Evolutionary conservation across 2,888 invertebrate genomes (phyloP).

Genomic region (Bimastos eiseni): DNA sequence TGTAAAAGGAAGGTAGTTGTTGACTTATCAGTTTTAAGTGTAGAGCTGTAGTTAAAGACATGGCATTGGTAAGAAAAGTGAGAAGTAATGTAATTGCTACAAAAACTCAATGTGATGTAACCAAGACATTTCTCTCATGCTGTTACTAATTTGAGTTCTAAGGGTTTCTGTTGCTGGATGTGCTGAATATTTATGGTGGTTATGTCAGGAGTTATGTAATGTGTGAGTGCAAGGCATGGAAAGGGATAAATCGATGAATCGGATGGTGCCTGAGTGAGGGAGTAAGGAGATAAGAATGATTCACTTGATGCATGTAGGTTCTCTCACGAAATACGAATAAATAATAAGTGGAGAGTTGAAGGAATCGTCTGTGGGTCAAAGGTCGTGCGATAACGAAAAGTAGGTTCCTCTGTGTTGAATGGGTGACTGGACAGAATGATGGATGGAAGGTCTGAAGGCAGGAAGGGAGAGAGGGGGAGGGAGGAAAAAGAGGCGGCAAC

Average conservation of each 20-base stretch:
- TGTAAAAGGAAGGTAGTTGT: too few species aligned
- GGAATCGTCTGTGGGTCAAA: neutral
- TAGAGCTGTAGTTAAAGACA: too few species aligned
- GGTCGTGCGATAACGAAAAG: neutral
- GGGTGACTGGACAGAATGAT: conserved; percentile 9
- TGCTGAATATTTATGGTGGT: too few species aligned
- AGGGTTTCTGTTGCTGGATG: too few species aligned
- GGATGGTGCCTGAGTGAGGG: neutral
- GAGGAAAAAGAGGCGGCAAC: neutral
- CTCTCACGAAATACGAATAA: neutral
- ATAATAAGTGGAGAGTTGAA: neutral
- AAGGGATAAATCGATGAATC: neutral
- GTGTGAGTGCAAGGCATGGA: neutral
- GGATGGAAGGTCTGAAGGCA: neutral
- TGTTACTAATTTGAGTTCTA: too few species aligned
- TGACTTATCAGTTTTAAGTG: too few species aligned
- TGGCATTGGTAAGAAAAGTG: too few species aligned
- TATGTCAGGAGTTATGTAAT: neutral
- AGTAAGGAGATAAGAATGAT: neutral
- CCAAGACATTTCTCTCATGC: too few species aligned
- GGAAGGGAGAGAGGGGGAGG: neutral
- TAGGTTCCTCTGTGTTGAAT: neutral
- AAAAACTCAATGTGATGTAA: too few species aligned
- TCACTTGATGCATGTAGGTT: neutral
- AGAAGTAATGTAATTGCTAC: too few species aligned